Evolutionary conservation across 1,140 invertebrate species (phyloP).

Genomic region (Zaprionus lachaisei): DNA sequence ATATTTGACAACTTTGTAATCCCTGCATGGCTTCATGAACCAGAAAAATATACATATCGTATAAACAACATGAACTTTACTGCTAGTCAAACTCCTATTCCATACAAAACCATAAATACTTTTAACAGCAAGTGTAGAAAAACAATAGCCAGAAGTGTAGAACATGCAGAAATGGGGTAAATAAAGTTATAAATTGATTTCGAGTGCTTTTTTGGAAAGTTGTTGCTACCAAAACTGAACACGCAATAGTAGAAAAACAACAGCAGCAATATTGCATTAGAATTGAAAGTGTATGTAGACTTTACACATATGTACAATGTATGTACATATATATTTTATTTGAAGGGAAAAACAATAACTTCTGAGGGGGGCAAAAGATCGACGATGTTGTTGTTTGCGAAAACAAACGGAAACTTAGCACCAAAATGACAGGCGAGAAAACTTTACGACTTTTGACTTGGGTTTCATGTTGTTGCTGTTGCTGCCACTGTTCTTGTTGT

Average conservation of each 20-base stretch:
- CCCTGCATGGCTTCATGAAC: neutral
- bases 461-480: slow-evolving; percentile 17
- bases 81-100: neutral
- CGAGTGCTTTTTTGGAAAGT: slow-evolving; percentile 35
- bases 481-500: slow-evolving; percentile 3
- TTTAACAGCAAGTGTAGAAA: neutral
- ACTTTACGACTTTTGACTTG: slow-evolving; percentile 46
- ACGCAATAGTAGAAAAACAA: slow-evolving; percentile 9
- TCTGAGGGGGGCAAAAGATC: slow-evolving; percentile 2
- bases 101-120: slow-evolving; percentile 19
- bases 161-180: slow-evolving; percentile 28
- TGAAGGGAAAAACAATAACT: slow-evolving; percentile 1
- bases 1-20: no score
- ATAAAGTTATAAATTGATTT: slow-evolving; percentile 53
- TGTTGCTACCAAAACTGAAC: slow-evolving; percentile 16
- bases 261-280: slow-evolving; percentile 31
- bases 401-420: slow-evolving; percentile 38
- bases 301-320: neutral
- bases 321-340: neutral
- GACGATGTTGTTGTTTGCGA: slow-evolving; percentile 30
- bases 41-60: neutral
- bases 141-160: slow-evolving; percentile 25
- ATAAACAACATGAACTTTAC: neutral
- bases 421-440: slow-evolving; percentile 37
- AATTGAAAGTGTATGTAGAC: slow-evolving; percentile 6